Conservation (phyloP, 2,888 invertebrate genomes). For the Apamea sordens region DNA sequence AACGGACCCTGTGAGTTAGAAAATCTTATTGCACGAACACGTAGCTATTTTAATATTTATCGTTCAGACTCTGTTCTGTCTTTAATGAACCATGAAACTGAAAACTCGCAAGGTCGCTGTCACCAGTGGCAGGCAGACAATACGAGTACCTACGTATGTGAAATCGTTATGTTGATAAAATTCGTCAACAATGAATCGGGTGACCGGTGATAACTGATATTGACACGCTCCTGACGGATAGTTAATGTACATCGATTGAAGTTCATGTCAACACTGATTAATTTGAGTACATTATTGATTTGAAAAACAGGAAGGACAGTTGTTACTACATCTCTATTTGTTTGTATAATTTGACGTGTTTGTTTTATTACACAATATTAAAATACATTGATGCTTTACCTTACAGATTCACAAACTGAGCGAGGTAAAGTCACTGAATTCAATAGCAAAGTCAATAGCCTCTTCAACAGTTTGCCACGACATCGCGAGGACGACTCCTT, state of each 20-base stretch:
- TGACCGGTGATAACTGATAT: conserved; percentile 52
- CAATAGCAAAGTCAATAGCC: conserved; percentile 50
- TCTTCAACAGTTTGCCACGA: conserved; percentile 38
- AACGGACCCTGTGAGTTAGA: conserved; percentile 34
- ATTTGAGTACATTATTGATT: conserved; percentile 40
- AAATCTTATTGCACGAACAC: conserved; percentile 42
- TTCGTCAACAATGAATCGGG: conserved; percentile 58
- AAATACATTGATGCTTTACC: not conserved
- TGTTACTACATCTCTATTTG: not conserved
- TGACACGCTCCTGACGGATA: conserved; percentile 47
- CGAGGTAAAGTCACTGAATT: conserved; percentile 22
- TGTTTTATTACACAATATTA: conserved; percentile 6
- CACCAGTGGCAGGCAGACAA: conserved; percentile 20
- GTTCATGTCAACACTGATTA: conserved; percentile 69
- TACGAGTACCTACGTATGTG: conserved; percentile 10
- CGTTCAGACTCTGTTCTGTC: conserved; percentile 34
- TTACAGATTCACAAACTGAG: conserved; percentile 18
- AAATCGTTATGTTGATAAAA: conserved; percentile 38
- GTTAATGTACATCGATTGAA: conserved; percentile 65
- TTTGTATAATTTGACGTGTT: not conserved
- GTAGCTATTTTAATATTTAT: conserved; percentile 47
- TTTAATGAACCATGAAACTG: conserved; percentile 61
- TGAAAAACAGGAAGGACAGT: conserved; percentile 15
- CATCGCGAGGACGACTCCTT: conserved; percentile 28
- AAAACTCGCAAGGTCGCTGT: conserved; percentile 63